Evolutionary conservation across 2,888 invertebrate species (phyloP).

Genomic region (Tetragonisca angustula): DNA sequence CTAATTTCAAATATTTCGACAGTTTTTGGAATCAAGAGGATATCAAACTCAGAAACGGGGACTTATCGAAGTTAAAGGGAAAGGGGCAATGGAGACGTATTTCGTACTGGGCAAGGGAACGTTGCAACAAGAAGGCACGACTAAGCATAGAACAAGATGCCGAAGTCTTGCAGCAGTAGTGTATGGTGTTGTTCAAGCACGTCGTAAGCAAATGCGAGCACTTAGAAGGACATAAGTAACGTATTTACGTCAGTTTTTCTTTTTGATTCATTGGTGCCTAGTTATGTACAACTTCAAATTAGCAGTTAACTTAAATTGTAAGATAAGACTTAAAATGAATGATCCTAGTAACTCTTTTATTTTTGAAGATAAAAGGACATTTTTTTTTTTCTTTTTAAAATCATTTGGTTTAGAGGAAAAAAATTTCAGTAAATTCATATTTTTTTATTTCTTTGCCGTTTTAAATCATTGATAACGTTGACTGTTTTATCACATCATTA

Average conservation of each 20-base stretch:
- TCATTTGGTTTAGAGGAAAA: neutral
- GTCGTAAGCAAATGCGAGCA: slow-evolving; percentile 87
- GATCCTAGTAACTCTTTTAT: neutral
- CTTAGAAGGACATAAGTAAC: slow-evolving; percentile 72
- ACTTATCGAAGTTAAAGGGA: slow-evolving; percentile 95
- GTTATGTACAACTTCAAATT: slow-evolving; percentile 28
- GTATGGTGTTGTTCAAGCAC: slow-evolving; percentile 94
- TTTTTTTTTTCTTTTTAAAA: neutral
- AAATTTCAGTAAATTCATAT: neutral
- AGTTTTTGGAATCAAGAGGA: slow-evolving; percentile 91
- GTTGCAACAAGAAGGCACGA: slow-evolving; percentile 86
- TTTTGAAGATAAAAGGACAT: neutral
- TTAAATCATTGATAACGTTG: neutral
- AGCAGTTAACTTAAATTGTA: neutral
- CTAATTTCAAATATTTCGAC: slow-evolving; percentile 36
- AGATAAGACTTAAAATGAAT: slow-evolving; percentile 8
- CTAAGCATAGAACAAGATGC: slow-evolving; percentile 89
- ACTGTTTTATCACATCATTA: neutral
- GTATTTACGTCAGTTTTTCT: slow-evolving; percentile 12
- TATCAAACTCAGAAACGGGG: slow-evolving; percentile 92
- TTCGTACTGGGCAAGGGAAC: slow-evolving; percentile 91
- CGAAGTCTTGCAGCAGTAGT: slow-evolving; percentile 94
- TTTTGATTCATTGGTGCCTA: slow-evolving; percentile 51
- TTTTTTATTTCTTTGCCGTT: neutral
- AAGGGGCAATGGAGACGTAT: slow-evolving; percentile 98